Base-by-base conservation (phyloP, 2,113 vertebrate genomes). In the Gnathonemus longibarbis region DNA sequence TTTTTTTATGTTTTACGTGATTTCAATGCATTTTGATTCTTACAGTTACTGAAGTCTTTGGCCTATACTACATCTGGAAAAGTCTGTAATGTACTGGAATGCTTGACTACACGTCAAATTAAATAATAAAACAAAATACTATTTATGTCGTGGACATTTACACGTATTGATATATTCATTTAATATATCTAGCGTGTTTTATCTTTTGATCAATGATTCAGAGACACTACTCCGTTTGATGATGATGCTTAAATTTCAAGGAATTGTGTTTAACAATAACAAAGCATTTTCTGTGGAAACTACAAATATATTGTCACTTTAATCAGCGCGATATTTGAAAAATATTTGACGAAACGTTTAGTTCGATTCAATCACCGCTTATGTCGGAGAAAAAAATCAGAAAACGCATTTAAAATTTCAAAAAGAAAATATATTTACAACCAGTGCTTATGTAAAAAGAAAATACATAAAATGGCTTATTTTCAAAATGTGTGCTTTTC, bases 381-480 rank as follows among this genome's bases (percentile, higher is more conserved):
- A 53, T 50, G 74, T 39, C 13, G 74, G 35, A 86, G 24, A 24
- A 27, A 84, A 56, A 88, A 53, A 88, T 4, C 80, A n/a, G 35
- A 58, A 89, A 45, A 84, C 70, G 84, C 70, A 66, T 53, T 74
- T 90, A 74, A 48, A 87, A 86, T 58, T 86, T 87, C 15, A 84
- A 35, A 91, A 83, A 88, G 87, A 86, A 89, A 70, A 86, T 62
- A 89, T 91, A 91, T 89, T 91, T 91, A 89, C 90, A 89, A 89
- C 52, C 90, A 91, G 46, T 84, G 70, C 86, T 84, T 66, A 84
- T 27, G 53, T 46, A 88, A 90, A 89, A 85, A 91, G 45, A 89
- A 46, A 84, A 89, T n/a, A 84, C 31, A 90, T 86, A 70, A 77
- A 85, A 87, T 53, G 74, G 58, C 52, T 53, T 90, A 86, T 87